Conservation (phyloP, 1,140 invertebrate species). For the Venustaconcha ellipsiformis region DNA sequence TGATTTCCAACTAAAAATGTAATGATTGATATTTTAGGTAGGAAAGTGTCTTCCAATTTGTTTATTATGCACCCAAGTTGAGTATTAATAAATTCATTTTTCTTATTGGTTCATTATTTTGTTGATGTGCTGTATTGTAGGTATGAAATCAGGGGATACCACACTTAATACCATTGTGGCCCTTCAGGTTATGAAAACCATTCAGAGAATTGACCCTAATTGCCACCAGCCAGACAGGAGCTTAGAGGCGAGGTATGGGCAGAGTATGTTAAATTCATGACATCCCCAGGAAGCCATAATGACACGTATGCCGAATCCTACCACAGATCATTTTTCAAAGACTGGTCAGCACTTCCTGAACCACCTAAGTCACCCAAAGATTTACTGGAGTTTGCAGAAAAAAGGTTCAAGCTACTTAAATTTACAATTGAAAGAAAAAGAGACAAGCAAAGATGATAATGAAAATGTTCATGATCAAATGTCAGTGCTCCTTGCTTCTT, state of each 20-base stretch:
- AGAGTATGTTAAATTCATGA: slow-evolving; percentile 62
- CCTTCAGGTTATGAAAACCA: slow-evolving; percentile 46
- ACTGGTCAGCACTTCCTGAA: slow-evolving; percentile 41
- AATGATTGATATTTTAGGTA: too few relatives aligned
- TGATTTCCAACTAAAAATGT: too few relatives aligned
- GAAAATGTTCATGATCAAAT: too few relatives aligned
- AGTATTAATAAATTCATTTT: too few relatives aligned
- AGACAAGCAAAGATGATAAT: not conserved
- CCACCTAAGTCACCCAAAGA: slow-evolving; percentile 39
- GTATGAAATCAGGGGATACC: slow-evolving; percentile 62
- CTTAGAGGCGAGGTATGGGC: slow-evolving; percentile 47
- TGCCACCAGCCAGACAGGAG: slow-evolving; percentile 31
- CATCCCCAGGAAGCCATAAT: slow-evolving; percentile 56
- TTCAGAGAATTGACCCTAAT: slow-evolving; percentile 48
- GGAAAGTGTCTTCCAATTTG: too few relatives aligned
- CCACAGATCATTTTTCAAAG: slow-evolving; percentile 59
- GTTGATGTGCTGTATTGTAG: slow-evolving; percentile 29
- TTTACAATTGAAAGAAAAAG: not conserved
- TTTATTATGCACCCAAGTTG: too few relatives aligned
- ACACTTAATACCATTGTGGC: slow-evolving; percentile 56
- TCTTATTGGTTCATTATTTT: too few relatives aligned
- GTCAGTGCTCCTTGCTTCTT: too few relatives aligned
- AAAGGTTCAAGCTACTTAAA: slow-evolving; percentile 40
- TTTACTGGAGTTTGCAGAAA: slow-evolving; percentile 51
- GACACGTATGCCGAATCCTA: slow-evolving; percentile 63